These are phyloP conservation scores for Heliconius hewitsoni DNA, from an alignment of 1,140 invertebrate species.

Conservation along the genomic window DNA sequence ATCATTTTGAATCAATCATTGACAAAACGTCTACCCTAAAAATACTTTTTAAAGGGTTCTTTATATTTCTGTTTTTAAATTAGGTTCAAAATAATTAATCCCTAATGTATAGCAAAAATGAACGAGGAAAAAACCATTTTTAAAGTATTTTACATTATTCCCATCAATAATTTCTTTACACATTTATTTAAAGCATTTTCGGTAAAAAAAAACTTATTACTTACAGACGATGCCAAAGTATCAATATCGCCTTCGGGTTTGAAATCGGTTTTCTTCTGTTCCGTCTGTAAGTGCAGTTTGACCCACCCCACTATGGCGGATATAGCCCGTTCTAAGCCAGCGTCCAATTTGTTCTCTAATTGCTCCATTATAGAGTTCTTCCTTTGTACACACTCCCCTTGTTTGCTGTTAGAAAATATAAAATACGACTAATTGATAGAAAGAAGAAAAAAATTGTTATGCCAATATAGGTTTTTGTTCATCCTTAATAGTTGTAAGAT, in stretches of 20 bases:
- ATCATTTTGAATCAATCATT: too few species aligned
- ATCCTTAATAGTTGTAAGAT: too few species aligned
- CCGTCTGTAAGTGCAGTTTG: slow-evolving; percentile 92
- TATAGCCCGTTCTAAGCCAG: slow-evolving; percentile 93
- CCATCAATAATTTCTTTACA: too few species aligned
- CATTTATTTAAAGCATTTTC: neutral
- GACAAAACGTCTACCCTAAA: too few species aligned
- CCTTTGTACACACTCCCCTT: slow-evolving; percentile 92
- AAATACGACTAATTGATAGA: neutral
- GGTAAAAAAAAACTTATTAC: slow-evolving; percentile 9
- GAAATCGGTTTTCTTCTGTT: slow-evolving; percentile 98
- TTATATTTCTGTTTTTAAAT: too few species aligned
- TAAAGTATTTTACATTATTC: too few species aligned
- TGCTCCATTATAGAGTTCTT: slow-evolving; percentile 94
- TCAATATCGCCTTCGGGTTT: slow-evolving; percentile 94
- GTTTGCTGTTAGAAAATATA: slow-evolving; percentile 82
- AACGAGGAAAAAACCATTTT: too few species aligned
- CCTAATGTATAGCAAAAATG: too few species aligned
- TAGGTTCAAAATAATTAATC: too few species aligned
- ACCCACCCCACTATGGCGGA: slow-evolving; percentile 95
- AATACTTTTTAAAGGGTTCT: too few species aligned
- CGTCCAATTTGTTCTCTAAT: slow-evolving; percentile 95
- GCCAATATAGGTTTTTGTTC: too few species aligned
- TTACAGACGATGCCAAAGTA: slow-evolving; percentile 87
- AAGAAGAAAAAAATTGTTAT: too few species aligned